Conservation (phyloP, 1,140 invertebrate genomes). For the Propsilocerus akamusi region DNA sequence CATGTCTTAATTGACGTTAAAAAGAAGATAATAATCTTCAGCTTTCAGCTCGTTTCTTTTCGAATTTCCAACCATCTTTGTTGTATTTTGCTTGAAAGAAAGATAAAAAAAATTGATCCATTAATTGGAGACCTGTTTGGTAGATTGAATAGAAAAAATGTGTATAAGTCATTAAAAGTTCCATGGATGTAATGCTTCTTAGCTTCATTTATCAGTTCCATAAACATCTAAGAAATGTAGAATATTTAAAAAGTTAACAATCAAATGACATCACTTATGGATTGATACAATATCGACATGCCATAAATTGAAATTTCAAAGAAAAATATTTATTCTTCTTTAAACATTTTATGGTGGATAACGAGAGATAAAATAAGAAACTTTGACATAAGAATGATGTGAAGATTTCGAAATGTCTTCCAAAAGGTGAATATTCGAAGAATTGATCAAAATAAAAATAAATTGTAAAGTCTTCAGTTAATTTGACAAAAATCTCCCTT, state of each 20-base stretch:
- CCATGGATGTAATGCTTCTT: not conserved
- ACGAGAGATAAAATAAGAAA: not conserved
- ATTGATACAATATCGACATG: no score
- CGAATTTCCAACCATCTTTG: not conserved
- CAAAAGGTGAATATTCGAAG: no score
- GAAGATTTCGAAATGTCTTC: no score
- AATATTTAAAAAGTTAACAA: no score
- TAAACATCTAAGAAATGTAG: no score
- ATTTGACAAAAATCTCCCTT: no score
- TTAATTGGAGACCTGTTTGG: not conserved
- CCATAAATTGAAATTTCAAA: not conserved
- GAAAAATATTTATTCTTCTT: not conserved
- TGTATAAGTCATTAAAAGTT: not conserved
- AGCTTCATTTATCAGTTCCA: no score
- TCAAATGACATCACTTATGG: no score
- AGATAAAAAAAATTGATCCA: not conserved
- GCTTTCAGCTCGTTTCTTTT: not conserved
- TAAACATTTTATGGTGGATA: constrained; percentile 1
- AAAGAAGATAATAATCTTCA: constrained; percentile 4
- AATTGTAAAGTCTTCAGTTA: no score
- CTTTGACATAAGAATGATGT: no score
- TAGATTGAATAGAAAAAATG: not conserved
- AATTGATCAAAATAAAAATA: no score
- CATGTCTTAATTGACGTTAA: constrained; percentile 1
- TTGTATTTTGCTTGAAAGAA: no score